Evolutionary conservation across 2,797 vertebrate species (phyloP).

Genomic region (Chelonia mydas): DNA sequence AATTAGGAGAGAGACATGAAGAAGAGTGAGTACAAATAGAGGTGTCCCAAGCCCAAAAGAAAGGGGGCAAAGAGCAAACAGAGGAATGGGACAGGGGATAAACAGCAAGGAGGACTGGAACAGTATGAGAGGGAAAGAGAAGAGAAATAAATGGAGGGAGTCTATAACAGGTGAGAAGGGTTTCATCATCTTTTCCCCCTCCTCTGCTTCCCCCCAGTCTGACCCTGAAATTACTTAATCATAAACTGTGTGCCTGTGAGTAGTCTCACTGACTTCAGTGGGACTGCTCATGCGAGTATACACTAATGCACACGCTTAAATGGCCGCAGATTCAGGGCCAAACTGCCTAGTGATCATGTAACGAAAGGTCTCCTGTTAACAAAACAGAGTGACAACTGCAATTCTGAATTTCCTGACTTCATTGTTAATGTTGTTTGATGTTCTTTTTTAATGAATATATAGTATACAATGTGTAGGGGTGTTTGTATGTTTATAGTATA

Average conservation of each 20-base stretch:
- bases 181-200: neutral
- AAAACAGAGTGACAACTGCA: neutral
- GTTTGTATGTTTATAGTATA: neutral
- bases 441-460: neutral
- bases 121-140: neutral
- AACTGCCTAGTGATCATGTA: neutral
- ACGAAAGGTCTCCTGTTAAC: neutral
- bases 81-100: neutral
- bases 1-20: neutral
- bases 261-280: neutral
- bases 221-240: neutral
- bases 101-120: neutral
- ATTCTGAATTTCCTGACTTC: neutral
- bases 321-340: neutral
- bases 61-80: slow-evolving; percentile 5
- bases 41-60: neutral
- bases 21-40: slow-evolving; percentile 1
- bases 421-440: neutral
- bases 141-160: neutral
- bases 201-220: neutral
- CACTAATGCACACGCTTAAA: neutral
- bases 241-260: neutral
- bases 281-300: neutral
- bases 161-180: neutral
- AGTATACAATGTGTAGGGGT: neutral